Evolutionary conservation across 2,113 vertebrate genomes (phyloP).

Genomic region (Porphyrio hochstetteri): DNA sequence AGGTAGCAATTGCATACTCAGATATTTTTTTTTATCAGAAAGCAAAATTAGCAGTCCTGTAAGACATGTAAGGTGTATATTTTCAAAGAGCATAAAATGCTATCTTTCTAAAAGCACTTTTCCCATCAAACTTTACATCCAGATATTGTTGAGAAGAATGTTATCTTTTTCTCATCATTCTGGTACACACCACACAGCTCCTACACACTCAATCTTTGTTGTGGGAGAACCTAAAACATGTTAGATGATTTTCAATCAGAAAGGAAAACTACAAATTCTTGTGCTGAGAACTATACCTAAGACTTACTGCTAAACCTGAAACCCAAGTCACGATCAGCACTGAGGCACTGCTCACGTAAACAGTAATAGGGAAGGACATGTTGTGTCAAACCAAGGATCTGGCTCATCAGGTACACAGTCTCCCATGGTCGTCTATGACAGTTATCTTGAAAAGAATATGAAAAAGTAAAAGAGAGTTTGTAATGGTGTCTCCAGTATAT

Average conservation of each 20-base stretch:
- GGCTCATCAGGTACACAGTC: not conserved
- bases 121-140: not conserved
- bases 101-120: not conserved
- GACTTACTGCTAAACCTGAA: not conserved
- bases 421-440: not conserved
- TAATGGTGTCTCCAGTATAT: not conserved
- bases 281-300: not conserved
- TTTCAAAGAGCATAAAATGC: not conserved
- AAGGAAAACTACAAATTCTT: not conserved
- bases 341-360: not conserved
- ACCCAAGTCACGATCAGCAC: not conserved
- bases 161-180: not conserved
- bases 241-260: not conserved
- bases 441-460: not conserved
- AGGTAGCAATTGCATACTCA: not conserved
- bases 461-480: not conserved
- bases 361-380: not conserved
- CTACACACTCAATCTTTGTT: not conserved
- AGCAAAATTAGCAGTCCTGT: not conserved
- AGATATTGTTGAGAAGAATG: not conserved
- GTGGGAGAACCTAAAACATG: not conserved
- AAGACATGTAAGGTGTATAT: not conserved
- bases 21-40: not conserved
- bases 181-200: not conserved
- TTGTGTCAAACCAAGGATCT: not conserved